Evolutionary conservation across 2,888 invertebrate species (phyloP).

Genomic region (Oscheius sp.): DNA sequence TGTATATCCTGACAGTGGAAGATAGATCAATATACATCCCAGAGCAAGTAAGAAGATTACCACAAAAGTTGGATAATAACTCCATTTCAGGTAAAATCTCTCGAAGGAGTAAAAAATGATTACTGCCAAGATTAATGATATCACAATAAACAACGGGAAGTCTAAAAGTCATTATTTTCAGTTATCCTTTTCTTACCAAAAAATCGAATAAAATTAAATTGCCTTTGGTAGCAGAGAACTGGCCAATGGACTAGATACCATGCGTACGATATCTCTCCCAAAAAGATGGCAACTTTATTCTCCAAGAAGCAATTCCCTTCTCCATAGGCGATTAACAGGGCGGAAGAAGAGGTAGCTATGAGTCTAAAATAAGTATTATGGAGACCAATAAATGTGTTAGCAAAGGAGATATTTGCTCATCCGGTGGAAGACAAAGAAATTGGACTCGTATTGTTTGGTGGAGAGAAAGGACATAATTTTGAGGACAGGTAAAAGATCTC

Average conservation of each 20-base stretch:
- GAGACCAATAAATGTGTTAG: no score
- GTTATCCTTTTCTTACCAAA: background rate
- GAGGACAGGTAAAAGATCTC: background rate
- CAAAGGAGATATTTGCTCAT: no score
- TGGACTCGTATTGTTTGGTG: no score
- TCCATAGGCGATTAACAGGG: background rate
- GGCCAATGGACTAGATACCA: conserved; percentile 21
- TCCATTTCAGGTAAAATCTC: conserved; percentile 6
- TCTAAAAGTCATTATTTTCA: no score
- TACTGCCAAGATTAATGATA: background rate
- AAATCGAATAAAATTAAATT: background rate
- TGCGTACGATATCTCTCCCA: conserved; percentile 14
- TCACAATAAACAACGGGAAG: background rate
- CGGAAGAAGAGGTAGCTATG: background rate
- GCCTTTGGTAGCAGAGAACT: background rate
- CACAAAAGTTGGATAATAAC: background rate
- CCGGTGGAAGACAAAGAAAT: no score
- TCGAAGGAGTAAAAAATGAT: background rate
- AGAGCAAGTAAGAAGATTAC: background rate
- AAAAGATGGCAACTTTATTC: background rate
- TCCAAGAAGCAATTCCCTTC: conserved; percentile 3
- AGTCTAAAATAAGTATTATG: conserved; percentile 7
- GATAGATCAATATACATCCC: background rate
- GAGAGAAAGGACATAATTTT: background rate
- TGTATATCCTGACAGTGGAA: background rate